Conservation (phyloP, 2,113 vertebrate genomes). For the Rissa tridactyla region DNA sequence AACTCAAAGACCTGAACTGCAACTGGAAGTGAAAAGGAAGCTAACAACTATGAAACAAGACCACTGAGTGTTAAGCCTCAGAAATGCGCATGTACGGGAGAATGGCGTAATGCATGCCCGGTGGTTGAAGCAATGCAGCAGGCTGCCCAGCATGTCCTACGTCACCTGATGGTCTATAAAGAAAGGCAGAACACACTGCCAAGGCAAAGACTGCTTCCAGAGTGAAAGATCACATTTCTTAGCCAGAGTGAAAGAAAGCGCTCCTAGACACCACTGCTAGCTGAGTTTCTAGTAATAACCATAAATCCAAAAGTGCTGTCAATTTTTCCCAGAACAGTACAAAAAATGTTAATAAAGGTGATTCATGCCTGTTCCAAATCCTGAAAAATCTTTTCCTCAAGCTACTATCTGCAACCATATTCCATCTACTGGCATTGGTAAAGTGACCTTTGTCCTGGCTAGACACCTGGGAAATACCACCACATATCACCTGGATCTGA, state of each 20-base stretch:
- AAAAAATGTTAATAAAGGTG: background rate
- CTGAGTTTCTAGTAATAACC: background rate
- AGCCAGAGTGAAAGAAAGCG: background rate
- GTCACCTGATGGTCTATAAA: background rate
- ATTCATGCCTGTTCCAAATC: background rate
- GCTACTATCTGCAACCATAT: background rate
- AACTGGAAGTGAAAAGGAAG: background rate
- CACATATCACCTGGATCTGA: background rate
- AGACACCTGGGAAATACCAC: background rate
- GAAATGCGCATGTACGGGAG: fast-evolving
- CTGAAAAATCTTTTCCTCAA: background rate
- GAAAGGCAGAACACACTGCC: background rate
- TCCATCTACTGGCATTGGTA: background rate
- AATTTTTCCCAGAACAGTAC: background rate
- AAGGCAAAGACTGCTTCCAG: background rate
- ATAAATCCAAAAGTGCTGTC: background rate
- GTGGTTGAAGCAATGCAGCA: background rate
- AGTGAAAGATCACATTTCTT: background rate
- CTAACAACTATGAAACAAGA: background rate
- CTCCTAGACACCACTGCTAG: background rate
- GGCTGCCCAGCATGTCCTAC: background rate
- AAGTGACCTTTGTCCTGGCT: background rate
- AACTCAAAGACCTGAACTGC: background rate
- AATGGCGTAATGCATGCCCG: background rate
- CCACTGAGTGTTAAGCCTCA: background rate